Evolutionary conservation across 2,888 invertebrate genomes (phyloP).

Genomic region (Petrophora chlorosata): DNA sequence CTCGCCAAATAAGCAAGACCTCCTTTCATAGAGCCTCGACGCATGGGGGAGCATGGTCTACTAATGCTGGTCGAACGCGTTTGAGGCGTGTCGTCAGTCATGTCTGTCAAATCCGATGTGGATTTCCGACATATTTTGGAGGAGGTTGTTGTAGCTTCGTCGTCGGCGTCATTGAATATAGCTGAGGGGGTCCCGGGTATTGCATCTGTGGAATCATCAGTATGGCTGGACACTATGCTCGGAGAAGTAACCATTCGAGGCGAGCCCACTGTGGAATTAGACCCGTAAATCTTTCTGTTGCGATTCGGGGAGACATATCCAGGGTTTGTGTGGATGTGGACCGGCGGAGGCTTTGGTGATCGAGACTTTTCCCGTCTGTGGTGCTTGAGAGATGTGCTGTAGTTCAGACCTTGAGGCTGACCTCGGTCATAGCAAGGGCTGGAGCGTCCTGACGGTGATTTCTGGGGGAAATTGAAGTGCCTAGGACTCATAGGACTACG

Average conservation of each 20-base stretch:
- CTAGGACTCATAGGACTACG: constrained; percentile 84
- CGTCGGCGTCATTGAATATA: constrained; percentile 69
- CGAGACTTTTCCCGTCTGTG: constrained; percentile 71
- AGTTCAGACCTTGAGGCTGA: constrained; percentile 57
- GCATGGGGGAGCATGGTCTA: constrained; percentile 86
- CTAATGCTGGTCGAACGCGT: constrained; percentile 85
- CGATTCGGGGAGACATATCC: constrained; percentile 83
- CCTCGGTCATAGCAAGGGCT: constrained; percentile 70
- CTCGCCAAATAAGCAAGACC: constrained; percentile 93
- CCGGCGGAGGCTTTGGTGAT: constrained; percentile 79
- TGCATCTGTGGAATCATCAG: constrained; percentile 73
- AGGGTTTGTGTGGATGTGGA: constrained; percentile 85
- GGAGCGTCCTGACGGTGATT: constrained; percentile 71
- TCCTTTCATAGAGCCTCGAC: constrained; percentile 87
- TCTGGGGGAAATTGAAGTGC: constrained; percentile 84
- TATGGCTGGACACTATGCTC: constrained; percentile 78
- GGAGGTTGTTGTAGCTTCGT: constrained; percentile 73
- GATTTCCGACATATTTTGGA: constrained; percentile 87
- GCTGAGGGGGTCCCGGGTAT: constrained; percentile 73
- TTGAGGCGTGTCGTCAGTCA: constrained; percentile 83
- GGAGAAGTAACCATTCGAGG: constrained; percentile 73
- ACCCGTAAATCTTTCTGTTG: constrained; percentile 69
- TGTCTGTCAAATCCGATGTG: constrained; percentile 89
- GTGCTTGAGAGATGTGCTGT: constrained; percentile 73
- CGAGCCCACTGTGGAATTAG: constrained; percentile 75